Conservation (phyloP, 2,888 invertebrate genomes). For the Octodonta nipae region DNA sequence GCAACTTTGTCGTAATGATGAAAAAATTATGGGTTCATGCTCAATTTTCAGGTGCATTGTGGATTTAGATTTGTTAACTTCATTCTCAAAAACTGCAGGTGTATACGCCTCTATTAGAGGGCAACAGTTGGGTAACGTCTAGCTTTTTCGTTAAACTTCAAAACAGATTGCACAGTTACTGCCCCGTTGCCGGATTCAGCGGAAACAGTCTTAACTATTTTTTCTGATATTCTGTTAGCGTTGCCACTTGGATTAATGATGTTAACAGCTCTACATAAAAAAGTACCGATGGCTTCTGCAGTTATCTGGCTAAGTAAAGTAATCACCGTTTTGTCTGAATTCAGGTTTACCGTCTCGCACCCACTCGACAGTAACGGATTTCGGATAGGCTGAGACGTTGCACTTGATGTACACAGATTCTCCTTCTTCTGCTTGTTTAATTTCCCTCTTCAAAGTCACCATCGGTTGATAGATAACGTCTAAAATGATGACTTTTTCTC, state of each 20-base stretch:
- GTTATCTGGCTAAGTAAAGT: constrained; percentile 60
- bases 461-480: constrained; percentile 76
- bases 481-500: constrained; percentile 66
- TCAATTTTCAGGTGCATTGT: constrained; percentile 84
- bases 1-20: constrained; percentile 81
- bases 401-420: constrained; percentile 73
- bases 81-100: constrained; percentile 80
- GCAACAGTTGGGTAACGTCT: constrained; percentile 64
- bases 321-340: no score
- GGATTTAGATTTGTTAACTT: constrained; percentile 75
- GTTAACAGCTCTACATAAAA: constrained; percentile 79
- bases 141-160: constrained; percentile 67
- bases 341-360: constrained; percentile 71
- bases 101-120: constrained; percentile 76
- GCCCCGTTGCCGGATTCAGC: constrained; percentile 67
- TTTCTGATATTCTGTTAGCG: constrained; percentile 50
- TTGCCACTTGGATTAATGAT: constrained; percentile 61
- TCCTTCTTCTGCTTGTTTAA: constrained; percentile 71
- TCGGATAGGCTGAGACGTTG: constrained; percentile 77
- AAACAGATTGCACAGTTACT: constrained; percentile 67
- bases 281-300: constrained; percentile 77
- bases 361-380: constrained; percentile 74
- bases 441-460: constrained; percentile 68
- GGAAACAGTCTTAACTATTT: constrained; percentile 62
- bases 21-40: constrained; percentile 70